Conservation (phyloP, 2,113 vertebrate species). For the Stictonetta naevosa region DNA sequence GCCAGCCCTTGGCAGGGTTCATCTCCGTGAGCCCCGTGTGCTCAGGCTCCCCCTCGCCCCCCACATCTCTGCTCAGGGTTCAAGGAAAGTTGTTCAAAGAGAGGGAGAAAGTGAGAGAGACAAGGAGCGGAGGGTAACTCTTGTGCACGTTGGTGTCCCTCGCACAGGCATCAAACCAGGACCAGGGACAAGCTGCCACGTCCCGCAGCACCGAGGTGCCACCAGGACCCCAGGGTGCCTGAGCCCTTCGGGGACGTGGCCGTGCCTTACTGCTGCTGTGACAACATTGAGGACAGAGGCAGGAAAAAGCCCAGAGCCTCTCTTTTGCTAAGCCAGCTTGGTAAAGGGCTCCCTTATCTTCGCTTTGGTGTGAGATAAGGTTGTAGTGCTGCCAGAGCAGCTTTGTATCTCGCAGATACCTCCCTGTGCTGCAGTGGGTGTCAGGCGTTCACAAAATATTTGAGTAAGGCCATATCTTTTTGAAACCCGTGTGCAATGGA, state of each 20-base stretch:
- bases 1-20: background rate
- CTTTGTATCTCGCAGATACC: background rate
- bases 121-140: background rate
- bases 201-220: background rate
- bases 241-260: accelerated
- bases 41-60: background rate
- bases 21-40: accelerated
- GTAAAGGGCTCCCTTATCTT: conserved; percentile 4
- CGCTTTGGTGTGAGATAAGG: conserved; percentile 7
- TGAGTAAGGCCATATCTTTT: background rate
- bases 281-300: background rate
- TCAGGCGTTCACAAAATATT: background rate
- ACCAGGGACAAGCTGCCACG: background rate
- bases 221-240: background rate
- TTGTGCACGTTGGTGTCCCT: background rate
- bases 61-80: background rate
- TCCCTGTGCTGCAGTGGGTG: background rate
- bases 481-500: background rate
- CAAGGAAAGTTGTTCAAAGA: background rate
- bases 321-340: background rate
- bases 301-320: background rate
- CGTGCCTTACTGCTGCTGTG: background rate
- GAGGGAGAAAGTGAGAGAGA: background rate
- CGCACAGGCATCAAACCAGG: background rate
- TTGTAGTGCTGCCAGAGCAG: background rate